Evolutionary conservation across 2,797 vertebrate genomes (phyloP), one percentile per base, ranked within the genome.

Genomic region (Syngnathus rostellatus): DNA sequence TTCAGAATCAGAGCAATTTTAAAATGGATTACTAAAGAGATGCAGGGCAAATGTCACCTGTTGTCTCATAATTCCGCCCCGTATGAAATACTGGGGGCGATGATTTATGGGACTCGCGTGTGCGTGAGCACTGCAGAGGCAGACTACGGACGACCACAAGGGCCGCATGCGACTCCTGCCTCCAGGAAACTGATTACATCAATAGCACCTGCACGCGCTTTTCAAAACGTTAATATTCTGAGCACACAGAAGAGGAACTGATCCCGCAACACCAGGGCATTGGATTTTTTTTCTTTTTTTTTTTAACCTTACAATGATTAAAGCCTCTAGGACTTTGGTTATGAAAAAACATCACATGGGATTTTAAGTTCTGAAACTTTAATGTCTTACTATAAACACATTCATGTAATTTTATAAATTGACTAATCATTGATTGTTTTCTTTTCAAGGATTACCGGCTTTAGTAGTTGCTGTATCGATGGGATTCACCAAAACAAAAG

Each of bases 401-500:
- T 62, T 83, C 51, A 80, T 31, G 4, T 31, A 31, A 31, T 31
- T 31, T 31, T 31, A 31, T 31, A 31, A 31, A 31, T 69, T 78
- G 5, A 17, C 75, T 74, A 84, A 80, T 70, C 79, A 72, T 79
- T 68, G 77, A 81, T 79, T 84, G 87, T 81, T 80, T 77, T 78
- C 71, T 88, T 80, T 89, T 84, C 23, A 87, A 99, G 97, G 97
- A 84, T 90, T 99, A 83, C 97, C 97, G 82, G 97, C 97, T 70
- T 89, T 99, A 86, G 97, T 99, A 73, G 97, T 99, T 74, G 97
- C 97, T 68, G 94, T 98, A 79, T 99, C 97, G 68, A 97, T 99
- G 91, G 97, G 97, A 88, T 99, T 99, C 90, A 99, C 97, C 75
- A 98, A 98, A 92, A 97, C 97, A 62, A 99, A 98, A 84, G 97